Evolutionary conservation across 2,797 vertebrate genomes (phyloP), one percentile per base, ranked within the genome.

Genomic region (Nyctalus aviator): DNA sequence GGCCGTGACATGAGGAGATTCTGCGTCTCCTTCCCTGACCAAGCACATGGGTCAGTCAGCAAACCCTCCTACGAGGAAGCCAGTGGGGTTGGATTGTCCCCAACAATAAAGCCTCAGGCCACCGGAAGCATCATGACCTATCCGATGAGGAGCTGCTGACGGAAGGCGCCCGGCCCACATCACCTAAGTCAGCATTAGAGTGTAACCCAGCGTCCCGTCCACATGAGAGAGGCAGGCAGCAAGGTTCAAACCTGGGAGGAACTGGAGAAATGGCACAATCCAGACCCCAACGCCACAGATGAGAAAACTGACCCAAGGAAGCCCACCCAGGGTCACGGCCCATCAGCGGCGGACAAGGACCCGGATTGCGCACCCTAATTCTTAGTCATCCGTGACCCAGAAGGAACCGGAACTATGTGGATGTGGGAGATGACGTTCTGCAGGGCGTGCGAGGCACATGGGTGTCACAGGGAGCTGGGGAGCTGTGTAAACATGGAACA

Each of bases 241-340:
- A 53, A 6, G 4, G 53, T 73, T 37, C 57, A 15, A 41, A 27
- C 32, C 72, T 8, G 44, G 46, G 23, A 41, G 32, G 21, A 37
- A 44, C 11, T 0, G 1, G 37, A 46, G 23, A 62, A 68, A 71
- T 5, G 50, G 15, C 41, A 27, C 4, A 25, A 50, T 6, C 15
- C 32, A 35, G 41, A 76, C 4, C 15, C 21, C 44, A 12, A 32
- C 13, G 5, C 12, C 6, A 7, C 3, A 59, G 71, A 35, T 0
- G 30, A 83, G 15, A 62, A 76, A 15, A n/a, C 55, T 0, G 5
- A 59, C 41, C 25, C 13, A 3, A 72, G 71, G 13, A 76, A 41
- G 53, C 1, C 44, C 18, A 23, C 1, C 0, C 2, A 84, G n/a
- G 32, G 20, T 11, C 68, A 3, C 5, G 0, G 23, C 48, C 3